Conservation (phyloP, 2,113 vertebrate species). For the Menura novaehollandiae region DNA sequence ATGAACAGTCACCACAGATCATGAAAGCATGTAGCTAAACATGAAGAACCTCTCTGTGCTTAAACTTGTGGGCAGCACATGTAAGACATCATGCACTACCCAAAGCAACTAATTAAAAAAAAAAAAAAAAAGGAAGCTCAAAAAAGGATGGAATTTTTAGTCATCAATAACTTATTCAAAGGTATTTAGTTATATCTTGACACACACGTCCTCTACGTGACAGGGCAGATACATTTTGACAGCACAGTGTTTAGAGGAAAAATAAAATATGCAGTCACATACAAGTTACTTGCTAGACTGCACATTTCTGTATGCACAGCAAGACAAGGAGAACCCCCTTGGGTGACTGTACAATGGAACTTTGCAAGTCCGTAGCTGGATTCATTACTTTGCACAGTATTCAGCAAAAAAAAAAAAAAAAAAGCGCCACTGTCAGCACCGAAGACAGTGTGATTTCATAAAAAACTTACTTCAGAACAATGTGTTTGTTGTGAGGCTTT, state of each 20-base stretch:
- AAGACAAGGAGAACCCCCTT: slow-evolving; percentile 53
- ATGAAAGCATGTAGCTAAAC: background rate
- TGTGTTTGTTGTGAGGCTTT: background rate
- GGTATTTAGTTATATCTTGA: background rate
- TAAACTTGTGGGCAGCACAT: background rate
- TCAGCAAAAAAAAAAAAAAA: background rate
- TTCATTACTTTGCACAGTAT: slow-evolving; percentile 33
- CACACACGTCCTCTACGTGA: background rate
- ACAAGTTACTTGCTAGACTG: slow-evolving; percentile 25
- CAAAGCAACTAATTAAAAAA: background rate
- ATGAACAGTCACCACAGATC: background rate
- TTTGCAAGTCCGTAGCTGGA: slow-evolving; percentile 14
- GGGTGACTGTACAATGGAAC: slow-evolving; percentile 42
- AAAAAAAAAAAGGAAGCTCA: background rate
- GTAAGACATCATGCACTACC: background rate
- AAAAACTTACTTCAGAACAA: background rate
- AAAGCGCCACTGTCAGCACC: slow-evolving; percentile 25
- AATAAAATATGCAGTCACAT: slow-evolving; percentile 41
- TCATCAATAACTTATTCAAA: background rate
- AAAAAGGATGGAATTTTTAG: background rate
- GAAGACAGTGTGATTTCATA: slow-evolving; percentile 10
- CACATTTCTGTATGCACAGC: slow-evolving; percentile 14
- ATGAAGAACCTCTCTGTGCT: background rate
- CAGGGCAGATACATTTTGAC: background rate
- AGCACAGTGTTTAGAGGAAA: background rate